Conservation (phyloP, 1,140 invertebrate species). For the Mercenaria mercenaria region DNA sequence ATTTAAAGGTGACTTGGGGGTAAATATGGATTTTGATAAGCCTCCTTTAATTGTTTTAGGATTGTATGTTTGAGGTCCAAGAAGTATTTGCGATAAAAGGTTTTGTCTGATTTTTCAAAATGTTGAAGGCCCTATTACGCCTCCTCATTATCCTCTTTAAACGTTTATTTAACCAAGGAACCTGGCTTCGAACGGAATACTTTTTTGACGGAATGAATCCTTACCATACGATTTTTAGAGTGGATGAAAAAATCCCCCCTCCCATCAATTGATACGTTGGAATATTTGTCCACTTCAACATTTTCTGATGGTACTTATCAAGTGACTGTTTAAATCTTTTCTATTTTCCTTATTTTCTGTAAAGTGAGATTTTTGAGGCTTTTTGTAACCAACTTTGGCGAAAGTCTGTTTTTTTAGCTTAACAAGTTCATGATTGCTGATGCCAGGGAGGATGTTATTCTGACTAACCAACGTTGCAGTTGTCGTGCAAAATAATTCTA, state of each 20-base stretch:
- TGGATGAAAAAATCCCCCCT: not conserved
- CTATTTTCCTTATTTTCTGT: too few relatives aligned
- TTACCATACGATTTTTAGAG: not conserved
- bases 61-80: slow-evolving; percentile 3
- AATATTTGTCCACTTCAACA: slow-evolving; percentile 9
- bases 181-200: too few relatives aligned
- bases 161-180: too few relatives aligned
- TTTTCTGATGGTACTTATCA: not conserved
- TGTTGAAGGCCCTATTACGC: slow-evolving; percentile 14
- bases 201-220: not conserved
- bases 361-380: too few relatives aligned
- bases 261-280: not conserved
- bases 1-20: not conserved
- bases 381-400: too few relatives aligned
- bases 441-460: too few relatives aligned
- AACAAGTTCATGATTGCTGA: too few relatives aligned
- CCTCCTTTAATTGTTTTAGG: not conserved
- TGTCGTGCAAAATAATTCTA: too few relatives aligned
- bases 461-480: too few relatives aligned
- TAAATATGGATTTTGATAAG: not conserved
- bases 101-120: not conserved
- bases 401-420: too few relatives aligned
- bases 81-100: not conserved
- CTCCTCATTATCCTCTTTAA: too few relatives aligned
- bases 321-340: not conserved